Base-by-base conservation (phyloP, 2,888 invertebrate species). In the Ligdia adustata region DNA sequence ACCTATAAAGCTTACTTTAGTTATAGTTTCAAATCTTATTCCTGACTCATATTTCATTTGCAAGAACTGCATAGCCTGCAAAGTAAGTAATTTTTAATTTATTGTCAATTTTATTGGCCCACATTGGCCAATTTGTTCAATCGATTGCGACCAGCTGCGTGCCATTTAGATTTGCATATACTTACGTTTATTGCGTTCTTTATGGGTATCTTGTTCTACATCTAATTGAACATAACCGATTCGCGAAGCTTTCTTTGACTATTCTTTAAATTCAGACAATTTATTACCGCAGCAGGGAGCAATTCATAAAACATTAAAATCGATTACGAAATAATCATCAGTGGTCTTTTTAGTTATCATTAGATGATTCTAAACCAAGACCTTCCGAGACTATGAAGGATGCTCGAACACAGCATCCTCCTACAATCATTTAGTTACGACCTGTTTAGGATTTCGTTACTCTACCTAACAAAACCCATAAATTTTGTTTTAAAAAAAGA, bases 141-240 rank as follows among this genome's bases (percentile, higher is more conserved):
- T 16, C 12, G 47, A 54, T 55, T 48, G 52, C 38, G 27, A 41
- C 56, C 54, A 54, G 51, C 55, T 56, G 59, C 9, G 52, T 41
- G 52, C 44, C 37, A 48, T 47, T 59, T 44, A 34, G 38, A 52
- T 56, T 55, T 44, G 46, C 49, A 48, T 54, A 37, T 44, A 47
- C n/a, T n/a, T n/a, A n/a, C 38, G 40, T 51, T 39, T 40, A 55
- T 49, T 41, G 43, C 31, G 31, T 45, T 55, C 37, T 58, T 53
- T 53, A 49, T 55, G 54, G 54, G 37, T 41, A 34, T n/a, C 37
- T 43, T 48, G 41, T 49, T 45, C 41, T 44, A 40, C 26, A 37
- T 45, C 33, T 46, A 34, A 50, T 55, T 50, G 38, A 43, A 50
- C 43, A 48, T 40, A 37, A 13, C 38, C 35, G 34, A 34, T 38